Evolutionary conservation across 2,888 invertebrate species (phyloP).

Genomic region (Copidosoma aretas): DNA sequence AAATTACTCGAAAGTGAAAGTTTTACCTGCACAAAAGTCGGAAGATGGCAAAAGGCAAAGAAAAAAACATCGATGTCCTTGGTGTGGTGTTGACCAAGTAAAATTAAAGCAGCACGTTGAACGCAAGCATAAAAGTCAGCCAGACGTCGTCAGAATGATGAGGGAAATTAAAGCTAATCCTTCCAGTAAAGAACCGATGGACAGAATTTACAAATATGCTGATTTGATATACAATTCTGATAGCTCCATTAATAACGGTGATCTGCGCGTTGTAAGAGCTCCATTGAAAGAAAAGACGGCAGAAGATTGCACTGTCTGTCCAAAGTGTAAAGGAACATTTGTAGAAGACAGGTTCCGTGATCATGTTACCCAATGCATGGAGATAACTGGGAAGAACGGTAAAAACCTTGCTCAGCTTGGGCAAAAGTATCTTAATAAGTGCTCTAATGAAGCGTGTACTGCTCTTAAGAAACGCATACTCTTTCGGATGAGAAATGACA

Average conservation of each 20-base stretch:
- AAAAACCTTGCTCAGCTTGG: background rate
- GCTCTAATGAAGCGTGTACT: background rate
- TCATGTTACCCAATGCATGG: background rate
- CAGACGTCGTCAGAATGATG: constrained; percentile 1
- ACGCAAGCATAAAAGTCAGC: background rate
- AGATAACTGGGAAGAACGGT: background rate
- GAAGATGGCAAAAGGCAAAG: background rate
- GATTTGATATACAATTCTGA: background rate
- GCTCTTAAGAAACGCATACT: background rate
- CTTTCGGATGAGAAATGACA: background rate
- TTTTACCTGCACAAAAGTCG: background rate
- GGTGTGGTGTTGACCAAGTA: background rate
- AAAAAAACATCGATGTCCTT: background rate
- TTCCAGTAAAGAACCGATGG: background rate
- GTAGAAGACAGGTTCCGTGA: background rate
- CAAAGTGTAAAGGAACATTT: background rate
- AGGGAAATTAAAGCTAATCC: background rate
- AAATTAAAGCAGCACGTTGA: constrained; percentile 5
- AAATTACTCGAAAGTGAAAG: too few relatives aligned
- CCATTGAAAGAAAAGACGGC: background rate
- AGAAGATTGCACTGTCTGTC: background rate
- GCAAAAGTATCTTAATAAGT: background rate
- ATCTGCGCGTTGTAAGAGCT: background rate
- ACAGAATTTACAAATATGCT: background rate
- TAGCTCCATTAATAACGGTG: background rate